phyloP scores from a whole-genome alignment of 2,888 invertebrate species.

The Drosophila ochracea region DNA sequence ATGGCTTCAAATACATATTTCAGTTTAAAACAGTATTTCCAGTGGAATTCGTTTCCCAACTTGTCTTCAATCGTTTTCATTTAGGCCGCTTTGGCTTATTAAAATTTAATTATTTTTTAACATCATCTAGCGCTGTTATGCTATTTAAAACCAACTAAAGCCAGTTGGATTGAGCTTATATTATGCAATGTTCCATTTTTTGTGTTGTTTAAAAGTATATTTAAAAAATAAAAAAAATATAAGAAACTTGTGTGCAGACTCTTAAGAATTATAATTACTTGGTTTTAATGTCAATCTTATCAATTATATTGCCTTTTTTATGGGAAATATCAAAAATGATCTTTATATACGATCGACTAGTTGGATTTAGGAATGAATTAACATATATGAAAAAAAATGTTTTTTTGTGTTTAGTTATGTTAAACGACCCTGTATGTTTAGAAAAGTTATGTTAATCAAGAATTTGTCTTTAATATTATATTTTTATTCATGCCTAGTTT shows the following conservation, averaged over 20 bases:
- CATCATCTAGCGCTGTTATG: no score
- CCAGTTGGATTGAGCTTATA: not conserved
- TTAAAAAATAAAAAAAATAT: no score
- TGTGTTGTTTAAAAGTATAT: no score
- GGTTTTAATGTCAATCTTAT: not conserved
- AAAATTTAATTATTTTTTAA: not conserved
- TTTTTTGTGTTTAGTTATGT: not conserved
- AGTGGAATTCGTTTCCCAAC: not conserved
- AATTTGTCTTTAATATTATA: no score
- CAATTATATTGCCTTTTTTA: not conserved
- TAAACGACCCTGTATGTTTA: fast-evolving
- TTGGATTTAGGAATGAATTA: not conserved
- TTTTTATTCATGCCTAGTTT: not conserved
- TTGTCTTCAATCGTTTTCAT: not conserved
- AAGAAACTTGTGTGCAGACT: fast-evolving
- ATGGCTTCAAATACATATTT: not conserved
- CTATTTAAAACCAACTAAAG: not conserved
- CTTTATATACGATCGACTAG: not conserved
- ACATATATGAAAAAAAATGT: not conserved
- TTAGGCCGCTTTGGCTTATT: not conserved
- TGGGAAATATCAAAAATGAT: not conserved
- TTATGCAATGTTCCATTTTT: not conserved
- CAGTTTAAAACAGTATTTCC: not conserved
- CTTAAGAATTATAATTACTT: not conserved
- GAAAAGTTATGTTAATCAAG: not conserved